Evolutionary conservation across 2,797 vertebrate species (phyloP).

Genomic region (Neosilurus hyrtlii): DNA sequence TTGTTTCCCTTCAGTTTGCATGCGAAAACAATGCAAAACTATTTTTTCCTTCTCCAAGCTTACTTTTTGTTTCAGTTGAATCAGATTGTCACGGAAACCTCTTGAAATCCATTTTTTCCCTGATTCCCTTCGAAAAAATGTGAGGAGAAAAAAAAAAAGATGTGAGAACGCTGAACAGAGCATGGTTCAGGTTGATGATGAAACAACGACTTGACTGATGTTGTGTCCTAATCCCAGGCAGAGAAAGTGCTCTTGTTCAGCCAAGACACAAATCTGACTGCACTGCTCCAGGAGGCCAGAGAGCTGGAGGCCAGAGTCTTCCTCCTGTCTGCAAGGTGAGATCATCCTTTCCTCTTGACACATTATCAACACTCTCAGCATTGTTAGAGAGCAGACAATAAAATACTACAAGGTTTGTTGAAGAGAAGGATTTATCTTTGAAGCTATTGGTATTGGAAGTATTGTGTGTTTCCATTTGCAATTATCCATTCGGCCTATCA

Average conservation of each 20-base stretch:
- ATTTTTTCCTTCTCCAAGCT: constrained; percentile 65
- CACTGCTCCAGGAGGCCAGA: constrained; percentile 82
- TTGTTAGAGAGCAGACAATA: background rate
- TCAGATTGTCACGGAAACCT: constrained; percentile 65
- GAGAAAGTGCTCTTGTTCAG: constrained; percentile 90
- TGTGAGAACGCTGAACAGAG: constrained; percentile 64
- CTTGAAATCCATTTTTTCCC: constrained; percentile 60
- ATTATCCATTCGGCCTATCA: background rate
- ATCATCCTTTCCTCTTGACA: background rate
- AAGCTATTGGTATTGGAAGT: too few relatives aligned
- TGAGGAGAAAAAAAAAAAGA: constrained; percentile 31
- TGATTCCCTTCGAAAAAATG: constrained; percentile 31
- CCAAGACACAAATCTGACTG: constrained; percentile 85
- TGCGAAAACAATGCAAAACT: constrained; percentile 83
- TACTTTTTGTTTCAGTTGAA: constrained; percentile 66
- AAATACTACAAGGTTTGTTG: background rate
- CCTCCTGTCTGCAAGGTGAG: constrained; percentile 85
- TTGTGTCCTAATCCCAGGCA: constrained; percentile 73
- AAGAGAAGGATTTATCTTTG: background rate
- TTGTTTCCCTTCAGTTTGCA: constrained; percentile 93
- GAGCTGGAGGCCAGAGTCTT: constrained; percentile 87
- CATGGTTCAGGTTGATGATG: constrained; percentile 75
- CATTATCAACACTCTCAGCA: background rate
- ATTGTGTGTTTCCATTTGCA: too few relatives aligned
- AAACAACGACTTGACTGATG: constrained; percentile 60